Percentiles rank a stretch among this genome's conserved stretches.
Evolutionary conservation across 1,140 invertebrate genomes (phyloP).

Genomic region (Trachelipus rathkii): DNA sequence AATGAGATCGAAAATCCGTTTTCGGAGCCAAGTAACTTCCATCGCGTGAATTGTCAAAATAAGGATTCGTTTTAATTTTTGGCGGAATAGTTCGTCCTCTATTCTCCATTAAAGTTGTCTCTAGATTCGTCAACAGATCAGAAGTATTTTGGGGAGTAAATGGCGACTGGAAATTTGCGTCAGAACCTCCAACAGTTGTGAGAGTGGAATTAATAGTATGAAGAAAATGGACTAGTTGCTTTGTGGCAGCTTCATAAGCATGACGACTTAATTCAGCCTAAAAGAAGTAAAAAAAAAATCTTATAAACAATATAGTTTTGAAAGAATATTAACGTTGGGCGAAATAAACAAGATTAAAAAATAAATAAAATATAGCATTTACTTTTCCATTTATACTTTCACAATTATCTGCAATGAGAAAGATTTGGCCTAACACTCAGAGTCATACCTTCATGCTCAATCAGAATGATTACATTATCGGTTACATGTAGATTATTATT

Average conservation of each 20-base stretch:
- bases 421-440: too few species aligned
- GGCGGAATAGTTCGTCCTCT: background rate
- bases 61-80: background rate
- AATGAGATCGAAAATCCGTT: too few species aligned
- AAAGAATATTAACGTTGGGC: too few species aligned
- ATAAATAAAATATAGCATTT: too few species aligned
- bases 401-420: too few species aligned
- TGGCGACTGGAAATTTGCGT: background rate
- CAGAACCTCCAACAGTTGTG: background rate
- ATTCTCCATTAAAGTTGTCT: background rate
- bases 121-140: background rate
- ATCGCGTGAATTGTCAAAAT: background rate
- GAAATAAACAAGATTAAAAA: too few species aligned
- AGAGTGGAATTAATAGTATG: background rate
- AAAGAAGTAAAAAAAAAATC: background rate
- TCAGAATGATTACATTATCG: too few species aligned
- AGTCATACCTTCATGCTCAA: too few species aligned
- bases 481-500: too few species aligned
- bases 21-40: too few species aligned
- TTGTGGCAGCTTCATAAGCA: background rate
- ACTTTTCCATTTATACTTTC: too few species aligned
- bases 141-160: constrained; percentile 1
- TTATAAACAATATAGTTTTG: too few species aligned
- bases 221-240: background rate
- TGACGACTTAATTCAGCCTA: constrained; percentile 1